Evolutionary conservation across 1,140 invertebrate genomes (phyloP).

Genomic region (Dinoponera quadriceps): DNA sequence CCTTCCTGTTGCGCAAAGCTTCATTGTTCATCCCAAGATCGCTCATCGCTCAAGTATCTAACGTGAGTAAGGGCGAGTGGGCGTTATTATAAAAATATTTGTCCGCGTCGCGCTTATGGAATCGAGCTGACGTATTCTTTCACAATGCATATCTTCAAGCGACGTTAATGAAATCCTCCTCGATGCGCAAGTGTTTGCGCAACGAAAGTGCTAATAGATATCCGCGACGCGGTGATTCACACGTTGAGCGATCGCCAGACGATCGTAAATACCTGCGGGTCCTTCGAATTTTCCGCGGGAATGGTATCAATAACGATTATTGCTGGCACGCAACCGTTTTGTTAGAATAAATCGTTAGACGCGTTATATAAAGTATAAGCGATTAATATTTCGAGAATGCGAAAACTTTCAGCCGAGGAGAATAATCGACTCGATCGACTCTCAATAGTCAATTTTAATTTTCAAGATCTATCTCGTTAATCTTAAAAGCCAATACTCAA

Average conservation of each 20-base stretch:
- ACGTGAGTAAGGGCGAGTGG: conserved; percentile 38
- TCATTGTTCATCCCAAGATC: conserved; percentile 29
- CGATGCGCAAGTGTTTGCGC: conserved; percentile 15
- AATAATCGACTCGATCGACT: not conserved
- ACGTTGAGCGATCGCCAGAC: conserved; percentile 28
- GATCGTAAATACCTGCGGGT: not conserved
- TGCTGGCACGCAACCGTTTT: not conserved
- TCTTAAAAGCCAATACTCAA: not conserved
- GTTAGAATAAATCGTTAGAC: not conserved
- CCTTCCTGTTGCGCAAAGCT: conserved; percentile 4
- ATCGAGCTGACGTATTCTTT: conserved; percentile 1
- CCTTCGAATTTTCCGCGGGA: not conserved
- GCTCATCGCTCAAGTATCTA: conserved; percentile 31
- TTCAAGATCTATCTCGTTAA: not conserved
- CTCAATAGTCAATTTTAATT: not conserved
- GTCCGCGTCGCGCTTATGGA: conserved; percentile 10
- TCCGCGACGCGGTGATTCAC: conserved; percentile 28
- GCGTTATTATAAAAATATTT: conserved; percentile 43
- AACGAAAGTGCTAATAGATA: conserved; percentile 54
- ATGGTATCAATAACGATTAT: conserved; percentile 15
- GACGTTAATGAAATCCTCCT: conserved; percentile 18
- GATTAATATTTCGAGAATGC: not conserved
- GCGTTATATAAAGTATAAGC: no score
- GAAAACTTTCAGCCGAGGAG: not conserved
- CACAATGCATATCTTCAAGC: conserved; percentile 8